A percentile compares a stretch with the other conserved stretches of the same genome.
phyloP scores from a whole-genome alignment of 2,113 vertebrate species.

The Sturnus vulgaris region DNA sequence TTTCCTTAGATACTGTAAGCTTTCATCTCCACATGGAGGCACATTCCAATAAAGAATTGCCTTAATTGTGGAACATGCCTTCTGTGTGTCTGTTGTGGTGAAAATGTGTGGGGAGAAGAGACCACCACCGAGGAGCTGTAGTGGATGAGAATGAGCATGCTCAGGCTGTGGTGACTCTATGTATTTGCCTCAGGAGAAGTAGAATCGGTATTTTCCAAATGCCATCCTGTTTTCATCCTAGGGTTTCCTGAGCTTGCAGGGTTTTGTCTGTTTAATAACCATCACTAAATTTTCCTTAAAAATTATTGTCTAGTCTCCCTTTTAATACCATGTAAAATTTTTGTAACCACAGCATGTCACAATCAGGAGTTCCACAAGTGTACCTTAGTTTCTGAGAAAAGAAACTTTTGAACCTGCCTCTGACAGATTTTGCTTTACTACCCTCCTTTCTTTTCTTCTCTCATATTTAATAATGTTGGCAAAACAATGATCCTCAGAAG shows the following conservation, averaged over 20 bases:
- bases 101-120: rapidly evolving
- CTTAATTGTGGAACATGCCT: neutral
- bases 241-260: neutral
- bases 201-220: neutral
- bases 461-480: neutral
- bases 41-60: neutral
- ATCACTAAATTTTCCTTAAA: neutral
- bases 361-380: neutral
- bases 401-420: neutral
- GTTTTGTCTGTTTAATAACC: neutral
- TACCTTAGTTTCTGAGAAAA: neutral
- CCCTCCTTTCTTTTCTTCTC: neutral
- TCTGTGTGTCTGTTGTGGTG: neutral
- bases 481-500: neutral
- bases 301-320: neutral
- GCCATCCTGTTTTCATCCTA: neutral
- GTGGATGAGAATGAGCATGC: neutral
- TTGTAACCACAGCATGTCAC: neutral
- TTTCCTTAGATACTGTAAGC: neutral
- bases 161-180: neutral
- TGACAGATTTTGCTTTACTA: neutral
- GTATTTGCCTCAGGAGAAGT: neutral
- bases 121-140: rapidly evolving
- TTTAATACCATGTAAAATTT: neutral
- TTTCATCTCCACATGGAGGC: rapidly evolving